Evolutionary conservation across 1,140 invertebrate genomes (phyloP), one percentile per base, ranked within the genome.

Genomic region (Drosophila lowei): DNA sequence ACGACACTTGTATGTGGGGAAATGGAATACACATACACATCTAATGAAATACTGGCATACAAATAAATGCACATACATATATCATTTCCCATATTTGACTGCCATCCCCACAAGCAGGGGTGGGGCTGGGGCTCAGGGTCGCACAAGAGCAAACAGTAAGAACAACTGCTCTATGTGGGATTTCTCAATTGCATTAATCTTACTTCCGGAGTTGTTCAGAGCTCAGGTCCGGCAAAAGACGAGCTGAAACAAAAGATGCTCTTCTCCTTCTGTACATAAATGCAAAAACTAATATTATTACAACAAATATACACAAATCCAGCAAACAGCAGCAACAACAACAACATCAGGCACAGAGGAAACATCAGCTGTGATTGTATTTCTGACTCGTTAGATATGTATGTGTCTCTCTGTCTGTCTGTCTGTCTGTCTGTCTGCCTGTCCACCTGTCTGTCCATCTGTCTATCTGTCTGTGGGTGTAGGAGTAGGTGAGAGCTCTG

Each of bases 121-220:
- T 0, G 23, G 23, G 3, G 23, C 5, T 23, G 23, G 23, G 23
- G 23, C 23, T 23, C 3, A 23, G 3, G 23, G 23, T 23, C 23
- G 23, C 4, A 25, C 23, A 25, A 53, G 44, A 52, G 44, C 44
- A 75, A 76, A 75, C 63, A 76, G 47, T 13, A 47, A 55, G 50
- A 58, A 38, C 48, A 64, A 65, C 48, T 76, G 67, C 43, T 47
- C 58, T 50, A 61, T 50, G 62, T 47, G 67, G 48, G 44, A 73
- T 79, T 84, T 79, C 80, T 77, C 80, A 85, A 85, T 80, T 86
- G 80, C 77, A 85, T 85, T 85, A 81, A 81, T 85, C 73, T 73
- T 71, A 52, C 63, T 86, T 86, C 63, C 67, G 48, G 28, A 49
- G 42, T 46, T 28, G 30, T 30, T 28, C 43, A 28, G 21, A 30